These are phyloP conservation scores for Hippoglossus stenolepis DNA, from an alignment of 2,113 vertebrate species.

Conservation along the genomic window DNA sequence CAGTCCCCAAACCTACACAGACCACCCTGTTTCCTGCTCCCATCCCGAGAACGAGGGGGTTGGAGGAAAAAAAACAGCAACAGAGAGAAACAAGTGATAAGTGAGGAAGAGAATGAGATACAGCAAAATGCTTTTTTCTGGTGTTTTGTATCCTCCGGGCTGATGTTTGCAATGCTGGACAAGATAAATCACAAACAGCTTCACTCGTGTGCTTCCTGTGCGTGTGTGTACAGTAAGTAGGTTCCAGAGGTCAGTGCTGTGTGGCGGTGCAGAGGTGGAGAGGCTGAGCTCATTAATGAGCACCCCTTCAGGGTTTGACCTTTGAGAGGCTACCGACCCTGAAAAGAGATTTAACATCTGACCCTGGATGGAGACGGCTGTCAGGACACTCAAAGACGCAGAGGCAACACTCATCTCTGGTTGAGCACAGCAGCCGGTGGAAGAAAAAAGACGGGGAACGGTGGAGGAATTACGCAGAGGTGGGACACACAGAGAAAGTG, in stretches of 20 bases:
- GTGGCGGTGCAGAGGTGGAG: conserved; percentile 30
- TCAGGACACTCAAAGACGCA: conserved; percentile 8
- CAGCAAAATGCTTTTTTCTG: background rate
- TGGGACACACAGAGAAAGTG: conserved; percentile 22
- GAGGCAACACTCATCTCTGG: conserved; percentile 1
- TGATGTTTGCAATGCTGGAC: conserved; percentile 10
- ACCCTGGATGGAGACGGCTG: conserved; percentile 30
- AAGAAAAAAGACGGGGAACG: conserved; percentile 2
- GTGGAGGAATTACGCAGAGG: conserved; percentile 17
- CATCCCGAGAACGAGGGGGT: background rate
- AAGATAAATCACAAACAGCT: conserved; percentile 14
- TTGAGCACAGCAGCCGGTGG: background rate
- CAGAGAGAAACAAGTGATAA: conserved; percentile 1
- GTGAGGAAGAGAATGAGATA: conserved; percentile 12
- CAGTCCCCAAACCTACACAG: conserved; percentile 52
- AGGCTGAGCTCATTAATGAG: conserved; percentile 43
- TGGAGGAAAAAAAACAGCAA: background rate
- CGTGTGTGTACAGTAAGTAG: background rate
- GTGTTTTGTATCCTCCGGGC: conserved; percentile 9
- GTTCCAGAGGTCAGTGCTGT: conserved; percentile 23
- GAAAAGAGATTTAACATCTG: conserved; percentile 47
- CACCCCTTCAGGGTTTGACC: conserved; percentile 47
- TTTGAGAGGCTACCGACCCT: conserved; percentile 34
- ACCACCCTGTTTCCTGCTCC: conserved; percentile 36
- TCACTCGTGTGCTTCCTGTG: conserved; percentile 1